Conservation (phyloP, 2,113 vertebrate genomes). For the Eptatretus burgeri region DNA sequence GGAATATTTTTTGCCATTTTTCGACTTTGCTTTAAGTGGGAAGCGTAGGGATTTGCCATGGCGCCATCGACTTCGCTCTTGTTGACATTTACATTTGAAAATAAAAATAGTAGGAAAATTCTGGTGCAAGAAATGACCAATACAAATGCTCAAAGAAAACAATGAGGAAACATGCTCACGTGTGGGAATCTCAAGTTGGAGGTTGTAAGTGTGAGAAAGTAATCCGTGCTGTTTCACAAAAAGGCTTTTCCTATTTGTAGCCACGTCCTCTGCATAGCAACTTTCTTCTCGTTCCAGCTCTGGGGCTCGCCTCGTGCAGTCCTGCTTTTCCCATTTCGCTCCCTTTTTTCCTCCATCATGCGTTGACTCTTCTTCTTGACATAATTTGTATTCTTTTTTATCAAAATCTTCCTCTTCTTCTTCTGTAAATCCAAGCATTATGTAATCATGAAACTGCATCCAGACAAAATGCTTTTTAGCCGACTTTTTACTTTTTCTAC, state of each 20-base stretch:
- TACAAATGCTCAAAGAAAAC: too few relatives aligned
- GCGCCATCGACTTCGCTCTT: too few relatives aligned
- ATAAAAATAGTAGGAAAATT: too few relatives aligned
- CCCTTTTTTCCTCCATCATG: not conserved
- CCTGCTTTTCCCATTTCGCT: not conserved
- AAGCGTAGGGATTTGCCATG: too few relatives aligned
- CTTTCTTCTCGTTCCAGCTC: not conserved
- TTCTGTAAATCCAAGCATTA: not conserved
- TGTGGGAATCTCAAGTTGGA: constrained; percentile 33
- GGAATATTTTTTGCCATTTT: too few relatives aligned
- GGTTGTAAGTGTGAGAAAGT: constrained; percentile 40
- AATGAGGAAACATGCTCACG: constrained; percentile 17
- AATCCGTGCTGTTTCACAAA: constrained; percentile 50
- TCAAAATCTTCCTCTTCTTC: not conserved
- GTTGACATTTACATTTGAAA: too few relatives aligned
- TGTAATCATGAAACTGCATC: too few relatives aligned
- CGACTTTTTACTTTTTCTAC: too few relatives aligned
- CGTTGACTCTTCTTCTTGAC: not conserved
- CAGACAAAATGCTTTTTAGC: too few relatives aligned
- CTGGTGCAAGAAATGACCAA: too few relatives aligned
- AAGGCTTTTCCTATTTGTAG: constrained; percentile 11
- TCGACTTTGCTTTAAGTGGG: too few relatives aligned
- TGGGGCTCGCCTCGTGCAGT: not conserved
- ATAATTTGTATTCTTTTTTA: fast-evolving
- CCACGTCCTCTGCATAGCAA: constrained; percentile 13